These are phyloP conservation scores for Drosophila triauraria DNA, from an alignment of 1,140 invertebrate species.

Conservation along the genomic window DNA sequence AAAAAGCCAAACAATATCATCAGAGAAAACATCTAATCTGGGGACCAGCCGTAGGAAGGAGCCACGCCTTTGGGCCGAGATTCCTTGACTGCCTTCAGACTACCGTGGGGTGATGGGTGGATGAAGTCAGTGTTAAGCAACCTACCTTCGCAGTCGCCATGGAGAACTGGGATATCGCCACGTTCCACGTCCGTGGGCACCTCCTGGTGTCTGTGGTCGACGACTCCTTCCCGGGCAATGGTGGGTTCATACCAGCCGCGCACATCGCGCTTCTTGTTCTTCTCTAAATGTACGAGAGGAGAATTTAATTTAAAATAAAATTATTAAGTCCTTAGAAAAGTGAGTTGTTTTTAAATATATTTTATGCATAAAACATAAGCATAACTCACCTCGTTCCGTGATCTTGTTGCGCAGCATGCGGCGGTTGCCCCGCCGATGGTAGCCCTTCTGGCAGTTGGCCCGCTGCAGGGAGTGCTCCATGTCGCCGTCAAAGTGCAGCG, in stretches of 20 bases:
- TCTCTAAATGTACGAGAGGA: constrained; percentile 60
- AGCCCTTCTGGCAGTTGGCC: constrained; percentile 83
- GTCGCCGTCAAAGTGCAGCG: constrained; percentile 85
- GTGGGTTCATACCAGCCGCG: constrained; percentile 82
- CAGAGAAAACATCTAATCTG: constrained; percentile 49
- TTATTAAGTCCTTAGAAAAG: too few relatives aligned
- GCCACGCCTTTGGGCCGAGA: constrained; percentile 40
- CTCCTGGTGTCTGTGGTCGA: constrained; percentile 72
- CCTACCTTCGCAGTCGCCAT: constrained; percentile 89
- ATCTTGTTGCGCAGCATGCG: constrained; percentile 82
- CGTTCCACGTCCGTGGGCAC: constrained; percentile 85
- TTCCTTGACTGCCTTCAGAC: constrained; percentile 63
- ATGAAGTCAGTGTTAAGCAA: constrained; percentile 20
- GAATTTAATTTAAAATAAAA: background rate
- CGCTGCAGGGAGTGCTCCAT: constrained; percentile 80
- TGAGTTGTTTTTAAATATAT: too few relatives aligned
- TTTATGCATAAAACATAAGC: too few relatives aligned
- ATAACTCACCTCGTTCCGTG: constrained; percentile 75
- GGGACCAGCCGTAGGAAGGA: constrained; percentile 18
- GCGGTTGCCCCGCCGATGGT: constrained; percentile 70
- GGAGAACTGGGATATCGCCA: constrained; percentile 91
- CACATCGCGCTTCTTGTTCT: constrained; percentile 85
- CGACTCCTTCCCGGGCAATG: constrained; percentile 55
- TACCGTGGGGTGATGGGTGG: constrained; percentile 46
- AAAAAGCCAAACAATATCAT: constrained; percentile 61